Evolutionary conservation across 2,888 invertebrate species (phyloP).

Genomic region (Cecidostiba fungosa): DNA sequence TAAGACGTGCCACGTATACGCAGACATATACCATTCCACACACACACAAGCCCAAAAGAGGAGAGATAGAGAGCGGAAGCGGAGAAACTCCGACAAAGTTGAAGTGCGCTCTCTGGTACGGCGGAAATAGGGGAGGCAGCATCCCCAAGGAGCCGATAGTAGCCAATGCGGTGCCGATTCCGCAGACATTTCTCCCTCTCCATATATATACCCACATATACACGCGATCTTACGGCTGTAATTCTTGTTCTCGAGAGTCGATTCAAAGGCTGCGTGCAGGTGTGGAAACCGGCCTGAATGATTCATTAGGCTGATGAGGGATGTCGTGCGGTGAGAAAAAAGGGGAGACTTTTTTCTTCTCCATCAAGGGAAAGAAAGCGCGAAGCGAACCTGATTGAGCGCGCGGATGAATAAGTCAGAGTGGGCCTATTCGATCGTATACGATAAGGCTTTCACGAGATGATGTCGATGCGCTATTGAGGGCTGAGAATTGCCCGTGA

Average conservation of each 20-base stretch:
- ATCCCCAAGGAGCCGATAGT: slow-evolving; percentile 78
- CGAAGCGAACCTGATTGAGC: slow-evolving; percentile 24
- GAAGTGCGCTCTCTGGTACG: slow-evolving; percentile 59
- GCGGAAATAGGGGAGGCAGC: slow-evolving; percentile 77
- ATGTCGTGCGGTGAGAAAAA: slow-evolving; percentile 45
- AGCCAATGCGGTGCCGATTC: slow-evolving; percentile 69
- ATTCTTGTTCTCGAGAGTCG: slow-evolving; percentile 28
- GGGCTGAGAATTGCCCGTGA: background rate
- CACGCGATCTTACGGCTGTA: slow-evolving; percentile 37
- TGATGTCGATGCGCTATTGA: background rate
- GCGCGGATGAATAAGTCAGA: slow-evolving; percentile 37
- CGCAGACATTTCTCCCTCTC: slow-evolving; percentile 49
- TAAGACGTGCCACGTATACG: background rate
- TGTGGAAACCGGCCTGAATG: slow-evolving; percentile 29
- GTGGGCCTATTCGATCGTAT: slow-evolving; percentile 33
- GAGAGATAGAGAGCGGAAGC: background rate
- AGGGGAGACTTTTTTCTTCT: background rate
- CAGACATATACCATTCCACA: background rate
- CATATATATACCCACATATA: background rate
- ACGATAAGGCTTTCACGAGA: slow-evolving; percentile 10
- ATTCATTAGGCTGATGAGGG: slow-evolving; percentile 63
- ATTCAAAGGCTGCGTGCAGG: background rate
- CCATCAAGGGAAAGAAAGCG: background rate
- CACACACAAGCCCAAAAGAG: background rate
- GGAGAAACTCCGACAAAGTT: slow-evolving; percentile 5